Base-by-base conservation (phyloP, 53 echinoderm and acorn worm species). In the Mesocentrotus franciscanus region DNA sequence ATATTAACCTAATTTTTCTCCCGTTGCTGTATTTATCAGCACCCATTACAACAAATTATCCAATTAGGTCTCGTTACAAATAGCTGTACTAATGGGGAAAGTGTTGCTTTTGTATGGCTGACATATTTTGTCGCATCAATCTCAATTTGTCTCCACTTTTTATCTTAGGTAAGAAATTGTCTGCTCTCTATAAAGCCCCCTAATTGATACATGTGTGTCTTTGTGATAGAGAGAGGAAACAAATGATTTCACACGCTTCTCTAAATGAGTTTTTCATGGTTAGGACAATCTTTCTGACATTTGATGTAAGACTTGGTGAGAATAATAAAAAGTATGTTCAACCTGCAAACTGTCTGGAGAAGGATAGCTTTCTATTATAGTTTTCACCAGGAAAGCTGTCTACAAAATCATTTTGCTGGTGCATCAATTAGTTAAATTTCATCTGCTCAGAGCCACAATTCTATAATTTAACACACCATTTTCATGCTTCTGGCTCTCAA, bases 81-180 rank as follows among this genome's bases (percentile, higher is more conserved):
- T 81, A 81, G 81, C 81, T 81, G 81, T 29, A 42, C 81, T 81
- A 42, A 81, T 81, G 81, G 81, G 49, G 81, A 81, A 42, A 81
- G 81, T 18, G 18, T 42, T 81, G 81, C 39, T 81, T 81, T 39
- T 81, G 36, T 81, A 81, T 39, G 81, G 16, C 39, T 33, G 81
- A 18, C 81, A 81, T 14, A 20, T 81, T 81, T 27, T 8, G 16
- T 9, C 9, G 22, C 14, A 81, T 81, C 76, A 76, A 32, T 81
- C 81, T 42, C 81, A 81, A 81, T 81, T 81, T 81, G 81, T 42
- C 33, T 18, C 81, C 30, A 20, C 42, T 81, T 81, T 81, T 22
- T 81, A 81, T 81, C 81, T 81, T 42, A 2, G 27, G 15, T 29
- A 76, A 76, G 30, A 76, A 76, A 76, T 76, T 36, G 42, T 81